Base-by-base conservation (phyloP, 2,113 vertebrate genomes). In the Tragulus kanchil region DNA sequence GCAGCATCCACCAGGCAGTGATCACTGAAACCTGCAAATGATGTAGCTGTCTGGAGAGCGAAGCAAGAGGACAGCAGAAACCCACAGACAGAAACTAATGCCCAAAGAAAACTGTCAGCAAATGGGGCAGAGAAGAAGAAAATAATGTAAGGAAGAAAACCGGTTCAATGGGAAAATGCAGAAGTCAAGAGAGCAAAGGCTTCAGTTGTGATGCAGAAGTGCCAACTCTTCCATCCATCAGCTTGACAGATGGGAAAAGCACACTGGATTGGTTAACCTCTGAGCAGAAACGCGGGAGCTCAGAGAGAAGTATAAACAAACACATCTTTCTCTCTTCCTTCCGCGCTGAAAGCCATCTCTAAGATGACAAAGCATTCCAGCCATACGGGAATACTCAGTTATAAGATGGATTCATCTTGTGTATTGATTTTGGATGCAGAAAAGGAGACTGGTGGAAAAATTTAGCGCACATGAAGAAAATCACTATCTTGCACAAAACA, bases 381-480 rank as follows among this genome's bases (percentile, higher is more conserved):
- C 28, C 52, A 83, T 52, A 89, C 26, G 62, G 36, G 75, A 93
- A 67, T 81, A 81, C 28, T 73, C 67, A 84, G 9, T 48, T 61
- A 84, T 75, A 88, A 81, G 58, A 85, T 69, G 64, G 64, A 67
- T 81, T 73, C 73, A 50, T 58, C 42, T 6, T 21, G 8, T 50
- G 54, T 36, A 64, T 50, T 94, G 94, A 85, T 71, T 82, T 83
- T 42, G 89, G 69, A 81, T 42, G 23, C 85, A 54, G 89, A 77
- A 83, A 90, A 56, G 77, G 31, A 79, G 19, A 83, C 50, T 9
- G 71, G 52, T 31, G 71, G 54, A 42, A 36, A 58, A 45, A 19
- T 36, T 78, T 36, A 8, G 42, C 31, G 54, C 48, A 31, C 77
- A 54, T 3, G 31, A 95, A 90, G 42, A 52, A 91, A 83, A 65